Evolutionary conservation across 2,113 vertebrate genomes (phyloP).

Genomic region (Vanacampus margaritifer): DNA sequence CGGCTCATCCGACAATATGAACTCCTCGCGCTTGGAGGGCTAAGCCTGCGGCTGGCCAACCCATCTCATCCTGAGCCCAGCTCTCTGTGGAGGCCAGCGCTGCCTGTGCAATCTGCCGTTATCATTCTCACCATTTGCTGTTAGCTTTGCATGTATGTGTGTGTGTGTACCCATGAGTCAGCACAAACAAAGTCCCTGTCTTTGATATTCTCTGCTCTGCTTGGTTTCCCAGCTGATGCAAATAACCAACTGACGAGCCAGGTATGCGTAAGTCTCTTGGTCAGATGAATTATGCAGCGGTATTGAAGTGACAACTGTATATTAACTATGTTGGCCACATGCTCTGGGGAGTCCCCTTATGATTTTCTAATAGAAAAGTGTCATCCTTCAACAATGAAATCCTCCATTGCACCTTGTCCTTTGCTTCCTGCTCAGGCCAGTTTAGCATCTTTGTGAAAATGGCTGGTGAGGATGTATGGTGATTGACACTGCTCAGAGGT

Average conservation of each 20-base stretch:
- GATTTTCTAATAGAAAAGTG: conserved; percentile 9
- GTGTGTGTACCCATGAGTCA: conserved; percentile 52
- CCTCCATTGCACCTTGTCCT: neutral
- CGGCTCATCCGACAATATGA: conserved; percentile 41
- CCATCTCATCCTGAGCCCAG: conserved; percentile 28
- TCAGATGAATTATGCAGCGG: conserved; percentile 29
- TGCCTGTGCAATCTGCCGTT: conserved; percentile 39
- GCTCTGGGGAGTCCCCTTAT: neutral
- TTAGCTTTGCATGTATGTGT: conserved; percentile 26
- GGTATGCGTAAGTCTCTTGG: conserved; percentile 38
- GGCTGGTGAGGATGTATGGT: conserved; percentile 34
- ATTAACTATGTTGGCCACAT: conserved; percentile 29
- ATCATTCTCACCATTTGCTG: conserved; percentile 41
- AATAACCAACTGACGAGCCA: conserved; percentile 26
- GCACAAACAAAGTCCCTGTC: conserved; percentile 40
- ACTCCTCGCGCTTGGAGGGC: conserved; percentile 36
- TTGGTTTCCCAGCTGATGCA: conserved; percentile 22
- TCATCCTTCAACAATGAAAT: neutral
- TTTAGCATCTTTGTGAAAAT: conserved; percentile 20
- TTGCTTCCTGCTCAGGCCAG: conserved; percentile 16
- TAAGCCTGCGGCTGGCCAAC: conserved; percentile 31
- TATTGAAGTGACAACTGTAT: conserved; percentile 26
- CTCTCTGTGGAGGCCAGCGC: conserved; percentile 22
- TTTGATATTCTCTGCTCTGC: conserved; percentile 33
- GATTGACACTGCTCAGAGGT: conserved; percentile 47